A percentile compares a stretch with the other conserved stretches of the same genome.
Conservation (phyloP, 2,113 vertebrate species). For the Myotis davidii region DNA sequence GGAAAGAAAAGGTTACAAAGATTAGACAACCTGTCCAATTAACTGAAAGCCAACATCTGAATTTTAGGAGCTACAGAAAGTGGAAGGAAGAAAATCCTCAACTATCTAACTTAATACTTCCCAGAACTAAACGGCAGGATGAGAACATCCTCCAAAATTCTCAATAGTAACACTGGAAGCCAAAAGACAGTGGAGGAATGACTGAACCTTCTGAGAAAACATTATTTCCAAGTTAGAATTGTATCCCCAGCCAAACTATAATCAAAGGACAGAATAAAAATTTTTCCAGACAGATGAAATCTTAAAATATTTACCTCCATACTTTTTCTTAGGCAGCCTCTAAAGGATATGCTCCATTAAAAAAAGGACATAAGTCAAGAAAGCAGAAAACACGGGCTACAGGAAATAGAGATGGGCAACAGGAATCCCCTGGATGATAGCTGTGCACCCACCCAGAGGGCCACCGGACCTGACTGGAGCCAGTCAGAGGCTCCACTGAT, state of each 20-base stretch:
- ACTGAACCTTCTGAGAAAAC: not conserved
- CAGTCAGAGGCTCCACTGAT: not conserved
- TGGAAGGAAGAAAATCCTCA: not conserved
- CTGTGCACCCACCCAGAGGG: not conserved
- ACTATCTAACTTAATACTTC: not conserved
- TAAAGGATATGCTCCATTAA: not conserved
- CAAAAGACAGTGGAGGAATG: not conserved
- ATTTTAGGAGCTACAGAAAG: not conserved
- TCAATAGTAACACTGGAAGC: not conserved
- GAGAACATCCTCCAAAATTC: not conserved
- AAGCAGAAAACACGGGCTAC: not conserved
- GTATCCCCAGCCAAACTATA: not conserved
- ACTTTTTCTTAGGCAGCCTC: not conserved
- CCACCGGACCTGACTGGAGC: not conserved
- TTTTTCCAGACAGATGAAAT: not conserved
- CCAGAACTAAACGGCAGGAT: not conserved
- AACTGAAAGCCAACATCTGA: not conserved
- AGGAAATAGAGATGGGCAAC: not conserved
- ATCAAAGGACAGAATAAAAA: not conserved
- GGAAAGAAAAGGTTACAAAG: not conserved
- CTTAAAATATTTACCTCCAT: slow-evolving; percentile 46
- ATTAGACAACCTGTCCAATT: not conserved
- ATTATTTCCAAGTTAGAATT: slow-evolving; percentile 6
- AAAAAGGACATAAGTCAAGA: not conserved
- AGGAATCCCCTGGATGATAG: not conserved